Evolutionary conservation across 92 coral and sea anemone genomes (phyloP), one percentile per base, ranked within the genome.

Genomic region (Palythoa heliodiscus): DNA sequence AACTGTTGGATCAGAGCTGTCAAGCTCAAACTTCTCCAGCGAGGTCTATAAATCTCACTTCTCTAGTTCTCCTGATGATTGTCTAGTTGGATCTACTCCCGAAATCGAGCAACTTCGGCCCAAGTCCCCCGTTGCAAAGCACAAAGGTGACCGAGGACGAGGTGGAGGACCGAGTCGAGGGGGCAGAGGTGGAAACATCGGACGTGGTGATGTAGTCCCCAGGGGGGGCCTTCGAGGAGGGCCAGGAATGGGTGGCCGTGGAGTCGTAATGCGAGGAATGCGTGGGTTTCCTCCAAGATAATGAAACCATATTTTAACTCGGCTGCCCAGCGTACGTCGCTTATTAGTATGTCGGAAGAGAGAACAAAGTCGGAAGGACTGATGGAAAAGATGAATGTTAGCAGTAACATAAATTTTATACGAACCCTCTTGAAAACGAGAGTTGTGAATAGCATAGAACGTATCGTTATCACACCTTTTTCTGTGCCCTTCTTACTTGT

Each of bases 41-140:
- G 99, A 96, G 3, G 86, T 92, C n/a, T 96, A 94, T 93, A 96
- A 95, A 60, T 86, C 99, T n/a, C 93, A 96, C 91, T 96, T 96
- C 77, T 86, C 87, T 6, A 89, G 70, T 74, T 84, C 89, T 13
- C 94, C 99, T 3, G 96, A 91, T 68, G 95, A 94, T 76, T 89
- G 86, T 71, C 86, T 96, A n/a, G 99, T 96, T 40, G 99, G 99
- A 35, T 90, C 91, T 69, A 91, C 99, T 68, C 95, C 88, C 53
- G 99, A 96, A 82, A 96, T 96, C 78, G 99, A 96, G 87, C 90
- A 95, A 75, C 98, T 96, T 10, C 79, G 99, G 72, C 99, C 99
- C 63, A 96, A 96, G 90, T 96, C 99, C 39, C 99, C 99, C 52
- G 91, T 86, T 14, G 96, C 90, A n/a, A 96, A 96, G 70, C 93